Evolutionary conservation across 2,888 invertebrate genomes (phyloP).

Genomic region (Zaprionus obscuricornis): DNA sequence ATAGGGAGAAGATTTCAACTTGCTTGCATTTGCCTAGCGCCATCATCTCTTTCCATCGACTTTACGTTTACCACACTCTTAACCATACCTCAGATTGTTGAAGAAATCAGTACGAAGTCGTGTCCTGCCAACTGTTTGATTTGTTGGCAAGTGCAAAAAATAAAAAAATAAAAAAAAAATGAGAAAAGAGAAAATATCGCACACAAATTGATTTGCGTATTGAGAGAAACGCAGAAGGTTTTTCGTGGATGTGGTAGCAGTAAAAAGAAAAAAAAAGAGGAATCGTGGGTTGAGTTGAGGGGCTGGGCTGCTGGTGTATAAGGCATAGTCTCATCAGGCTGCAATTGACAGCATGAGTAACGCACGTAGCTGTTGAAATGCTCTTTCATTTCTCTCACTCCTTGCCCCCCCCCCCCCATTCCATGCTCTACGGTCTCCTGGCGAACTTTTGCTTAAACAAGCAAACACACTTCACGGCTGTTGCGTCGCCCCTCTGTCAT

Average conservation of each 20-base stretch:
- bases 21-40: not conserved
- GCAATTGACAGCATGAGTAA: constrained; percentile 55
- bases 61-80: constrained; percentile 2
- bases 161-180: constrained; percentile 1
- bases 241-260: constrained; percentile 20
- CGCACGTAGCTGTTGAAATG: constrained; percentile 36
- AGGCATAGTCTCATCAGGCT: constrained; percentile 33
- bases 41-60: not conserved
- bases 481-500: not conserved
- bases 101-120: too few relatives aligned
- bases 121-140: constrained; percentile 33
- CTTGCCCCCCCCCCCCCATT: not conserved
- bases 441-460: constrained; percentile 54
- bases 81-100: too few relatives aligned
- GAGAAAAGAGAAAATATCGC: constrained; percentile 15
- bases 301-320: not conserved
- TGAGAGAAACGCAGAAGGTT: constrained; percentile 20
- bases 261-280: not conserved
- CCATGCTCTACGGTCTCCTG: not conserved
- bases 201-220: constrained; percentile 65
- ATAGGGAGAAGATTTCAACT: not conserved
- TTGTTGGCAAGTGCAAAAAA: constrained; percentile 37
- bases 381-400: not conserved
- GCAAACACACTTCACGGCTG: constrained; percentile 47
- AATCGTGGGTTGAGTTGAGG: not conserved